These are phyloP conservation scores for Ceyx cyanopectus DNA, from an alignment of 2,113 vertebrate species.

Conservation along the genomic window DNA sequence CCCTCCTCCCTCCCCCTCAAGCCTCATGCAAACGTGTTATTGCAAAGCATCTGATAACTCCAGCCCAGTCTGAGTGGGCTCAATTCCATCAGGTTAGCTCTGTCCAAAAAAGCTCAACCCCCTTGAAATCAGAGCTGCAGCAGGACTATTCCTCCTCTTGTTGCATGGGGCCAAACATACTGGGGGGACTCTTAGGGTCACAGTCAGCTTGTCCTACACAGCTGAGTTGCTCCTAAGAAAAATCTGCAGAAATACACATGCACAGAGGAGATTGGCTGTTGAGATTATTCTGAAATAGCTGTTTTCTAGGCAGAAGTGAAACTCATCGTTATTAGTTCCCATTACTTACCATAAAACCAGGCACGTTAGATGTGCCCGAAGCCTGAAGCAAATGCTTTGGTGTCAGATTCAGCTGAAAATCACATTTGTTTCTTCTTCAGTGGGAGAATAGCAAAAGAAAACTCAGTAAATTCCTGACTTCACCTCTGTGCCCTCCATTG, in stretches of 20 bases:
- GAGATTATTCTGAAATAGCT: conserved; percentile 55
- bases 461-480: conserved; percentile 58
- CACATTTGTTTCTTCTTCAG: conserved; percentile 48
- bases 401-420: conserved; percentile 63
- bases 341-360: conserved; percentile 64
- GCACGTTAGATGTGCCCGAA: conserved; percentile 18
- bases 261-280: background rate
- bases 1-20: accelerated
- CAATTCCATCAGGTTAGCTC: background rate
- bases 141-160: background rate
- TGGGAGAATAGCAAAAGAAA: conserved; percentile 49
- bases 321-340: conserved; percentile 54
- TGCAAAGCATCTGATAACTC: background rate
- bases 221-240: background rate
- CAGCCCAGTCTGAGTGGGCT: background rate
- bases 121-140: background rate
- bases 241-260: background rate
- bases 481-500: conserved; percentile 47
- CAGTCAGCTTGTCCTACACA: background rate
- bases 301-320: conserved; percentile 52
- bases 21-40: background rate
- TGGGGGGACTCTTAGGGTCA: background rate
- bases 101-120: background rate
- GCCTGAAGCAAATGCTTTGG: conserved; percentile 60
- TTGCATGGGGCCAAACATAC: background rate